Conservation (phyloP, 2,888 invertebrate genomes). For the Theristus sp. region DNA sequence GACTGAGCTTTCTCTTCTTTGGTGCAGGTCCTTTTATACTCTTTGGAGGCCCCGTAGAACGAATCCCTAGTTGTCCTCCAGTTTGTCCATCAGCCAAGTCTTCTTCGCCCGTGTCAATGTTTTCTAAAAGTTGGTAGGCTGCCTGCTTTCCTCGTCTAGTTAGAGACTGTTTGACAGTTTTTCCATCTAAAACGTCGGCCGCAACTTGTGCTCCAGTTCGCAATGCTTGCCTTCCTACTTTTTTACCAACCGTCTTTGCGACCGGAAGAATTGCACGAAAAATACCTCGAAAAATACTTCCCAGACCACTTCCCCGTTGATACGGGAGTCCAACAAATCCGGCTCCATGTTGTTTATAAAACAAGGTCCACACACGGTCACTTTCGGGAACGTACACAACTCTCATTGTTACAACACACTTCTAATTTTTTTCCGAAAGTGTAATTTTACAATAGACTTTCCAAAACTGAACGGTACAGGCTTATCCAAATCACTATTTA, state of each 20-base stretch:
- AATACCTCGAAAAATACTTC: background rate
- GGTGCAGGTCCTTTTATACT: background rate
- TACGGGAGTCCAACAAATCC: background rate
- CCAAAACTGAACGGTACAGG: background rate
- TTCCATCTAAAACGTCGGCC: background rate
- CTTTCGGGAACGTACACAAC: background rate
- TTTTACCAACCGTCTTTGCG: background rate
- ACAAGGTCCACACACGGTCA: background rate
- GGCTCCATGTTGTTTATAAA: background rate
- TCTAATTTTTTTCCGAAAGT: constrained; percentile 3
- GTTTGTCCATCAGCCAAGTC: background rate
- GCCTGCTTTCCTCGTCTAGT: background rate
- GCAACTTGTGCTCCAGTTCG: background rate
- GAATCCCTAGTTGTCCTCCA: background rate
- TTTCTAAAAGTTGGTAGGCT: background rate
- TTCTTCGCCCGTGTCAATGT: no score
- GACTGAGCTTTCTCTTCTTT: background rate
- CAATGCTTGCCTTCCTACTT: background rate
- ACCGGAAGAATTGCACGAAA: background rate
- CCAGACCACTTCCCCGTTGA: background rate
- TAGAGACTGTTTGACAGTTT: background rate
- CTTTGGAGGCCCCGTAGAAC: background rate
- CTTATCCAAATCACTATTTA: background rate
- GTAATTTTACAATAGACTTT: constrained; percentile 3
- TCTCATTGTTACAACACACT: no score